Conservation (phyloP, 2,797 vertebrate species). For the Syngnathus rostellatus region DNA sequence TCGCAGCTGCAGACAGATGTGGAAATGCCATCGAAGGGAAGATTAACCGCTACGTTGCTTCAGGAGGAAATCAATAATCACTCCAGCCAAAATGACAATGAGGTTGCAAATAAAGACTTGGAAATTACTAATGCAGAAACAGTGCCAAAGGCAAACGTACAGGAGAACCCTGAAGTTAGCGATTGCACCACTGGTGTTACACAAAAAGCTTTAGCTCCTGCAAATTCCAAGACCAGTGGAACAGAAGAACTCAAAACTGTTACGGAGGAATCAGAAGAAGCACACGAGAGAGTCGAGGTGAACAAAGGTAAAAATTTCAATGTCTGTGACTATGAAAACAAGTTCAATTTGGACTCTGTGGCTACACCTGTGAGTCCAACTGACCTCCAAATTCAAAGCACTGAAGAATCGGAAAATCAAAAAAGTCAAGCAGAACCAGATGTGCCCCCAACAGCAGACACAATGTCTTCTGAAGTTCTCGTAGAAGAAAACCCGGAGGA, state of each 20-base stretch:
- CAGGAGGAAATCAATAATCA: constrained; percentile 7
- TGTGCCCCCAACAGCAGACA: constrained; percentile 3
- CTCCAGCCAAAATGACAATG: constrained; percentile 13
- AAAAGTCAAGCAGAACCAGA: constrained; percentile 7
- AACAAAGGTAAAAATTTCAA: not conserved
- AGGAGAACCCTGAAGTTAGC: not conserved
- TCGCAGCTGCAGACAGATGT: constrained; percentile 14
- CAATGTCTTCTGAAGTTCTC: not conserved
- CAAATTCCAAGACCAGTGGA: not conserved
- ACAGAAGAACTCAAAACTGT: not conserved
- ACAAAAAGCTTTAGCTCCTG: not conserved
- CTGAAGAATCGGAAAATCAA: not conserved
- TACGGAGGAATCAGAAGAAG: not conserved
- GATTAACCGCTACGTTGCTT: constrained; percentile 7
- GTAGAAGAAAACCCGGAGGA: not conserved
- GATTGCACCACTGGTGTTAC: not conserved
- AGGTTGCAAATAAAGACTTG: constrained; percentile 7
- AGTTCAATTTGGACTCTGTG: not conserved
- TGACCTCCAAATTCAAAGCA: not conserved
- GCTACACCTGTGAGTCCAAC: not conserved
- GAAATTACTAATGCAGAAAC: not conserved
- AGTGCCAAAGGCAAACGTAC: not conserved
- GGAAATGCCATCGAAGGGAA: constrained; percentile 12
- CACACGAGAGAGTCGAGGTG: not conserved
- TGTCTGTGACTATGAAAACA: not conserved